Evolutionary conservation across 2,888 invertebrate species (phyloP), one percentile per base, ranked within the genome.

Genomic region (Lordiphosa andalusiaca): DNA sequence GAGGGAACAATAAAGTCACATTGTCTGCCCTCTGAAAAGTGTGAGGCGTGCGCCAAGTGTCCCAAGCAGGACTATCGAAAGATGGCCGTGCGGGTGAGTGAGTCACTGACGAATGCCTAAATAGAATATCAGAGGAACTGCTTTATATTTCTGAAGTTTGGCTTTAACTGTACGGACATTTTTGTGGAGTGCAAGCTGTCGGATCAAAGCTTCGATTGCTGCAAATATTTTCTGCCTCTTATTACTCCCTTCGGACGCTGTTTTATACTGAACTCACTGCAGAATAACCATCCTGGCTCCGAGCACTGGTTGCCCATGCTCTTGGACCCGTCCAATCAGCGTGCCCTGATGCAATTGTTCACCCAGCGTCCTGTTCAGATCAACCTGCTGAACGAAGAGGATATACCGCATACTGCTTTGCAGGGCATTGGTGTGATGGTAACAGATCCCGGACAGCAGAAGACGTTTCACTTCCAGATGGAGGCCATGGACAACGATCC

Each of bases 401-500:
- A 89, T 54, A 67, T 89, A 6, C 86, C 89, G 0, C 83, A 84
- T 12, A 70, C 73, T 6, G 68, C 86, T 0, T 33, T 89, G 7
- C 56, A 73, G 0, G 69, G 75, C 3, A 66, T 70, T 6, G 71
- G 52, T 7, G 49, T 60, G 13, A 53, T 21, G 4, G 58, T 44
- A 13, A 69, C 54, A 13, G 70, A 59, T 4, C 44, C 61, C 3
- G 69, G 84, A 0, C 51, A 65, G 19, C 67, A 73, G 13, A 84
- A 77, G 36, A 70, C 67, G 0, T 51, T 88, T 33, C 86, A 85
- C 70, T 70, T 92, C n/a, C 87, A 90, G 46, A 87, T 91, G 5
- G 88, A 91, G 36, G 90, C 92, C 76, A 93, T 93, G 66, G 92
- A 92, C 44, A 94, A 95, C 80, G 93, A 94, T 84, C 91, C 91